Percentiles rank a stretch among this genome's conserved stretches.
Conservation (phyloP, 2,888 invertebrate species). For the Melanargia galathea region DNA sequence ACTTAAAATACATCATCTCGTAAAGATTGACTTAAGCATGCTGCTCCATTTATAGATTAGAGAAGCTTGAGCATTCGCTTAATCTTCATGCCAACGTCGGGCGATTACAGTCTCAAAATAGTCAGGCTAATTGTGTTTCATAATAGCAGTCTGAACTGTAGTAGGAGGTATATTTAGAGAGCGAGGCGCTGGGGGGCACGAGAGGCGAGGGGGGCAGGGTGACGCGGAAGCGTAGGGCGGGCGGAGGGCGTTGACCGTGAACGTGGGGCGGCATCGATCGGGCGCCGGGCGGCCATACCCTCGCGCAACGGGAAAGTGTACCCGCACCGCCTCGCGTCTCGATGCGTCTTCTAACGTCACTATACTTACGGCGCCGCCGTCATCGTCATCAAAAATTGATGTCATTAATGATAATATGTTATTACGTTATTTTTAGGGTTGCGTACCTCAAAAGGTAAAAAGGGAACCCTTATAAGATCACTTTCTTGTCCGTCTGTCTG, state of each 20-base stretch:
- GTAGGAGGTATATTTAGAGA: constrained; percentile 72
- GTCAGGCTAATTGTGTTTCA: constrained; percentile 76
- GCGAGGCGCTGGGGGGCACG: constrained; percentile 45
- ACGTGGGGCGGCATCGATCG: constrained; percentile 80
- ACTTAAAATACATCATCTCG: constrained; percentile 18
- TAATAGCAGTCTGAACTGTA: constrained; percentile 72
- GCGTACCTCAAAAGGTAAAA: neutral
- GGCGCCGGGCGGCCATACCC: constrained; percentile 74
- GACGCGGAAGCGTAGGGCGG: constrained; percentile 81
- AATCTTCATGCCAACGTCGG: constrained; percentile 46
- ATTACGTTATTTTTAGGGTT: neutral
- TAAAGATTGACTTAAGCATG: constrained; percentile 14
- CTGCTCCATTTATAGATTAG: constrained; percentile 32
- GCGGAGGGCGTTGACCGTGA: constrained; percentile 82
- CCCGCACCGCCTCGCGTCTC: constrained; percentile 32
- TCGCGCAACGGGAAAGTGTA: constrained; percentile 72
- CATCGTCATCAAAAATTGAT: constrained; percentile 31
- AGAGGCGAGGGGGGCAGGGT: constrained; percentile 49
- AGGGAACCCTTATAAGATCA: no score
- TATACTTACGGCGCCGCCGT: neutral
- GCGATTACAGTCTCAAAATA: constrained; percentile 68
- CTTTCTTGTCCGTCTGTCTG: no score
- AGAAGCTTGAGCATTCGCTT: constrained; percentile 46
- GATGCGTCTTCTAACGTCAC: constrained; percentile 29
- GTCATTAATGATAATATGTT: constrained; percentile 28